Evolutionary conservation across 2,113 vertebrate genomes (phyloP).

Genomic region (Hemiscyllium ocellatum): DNA sequence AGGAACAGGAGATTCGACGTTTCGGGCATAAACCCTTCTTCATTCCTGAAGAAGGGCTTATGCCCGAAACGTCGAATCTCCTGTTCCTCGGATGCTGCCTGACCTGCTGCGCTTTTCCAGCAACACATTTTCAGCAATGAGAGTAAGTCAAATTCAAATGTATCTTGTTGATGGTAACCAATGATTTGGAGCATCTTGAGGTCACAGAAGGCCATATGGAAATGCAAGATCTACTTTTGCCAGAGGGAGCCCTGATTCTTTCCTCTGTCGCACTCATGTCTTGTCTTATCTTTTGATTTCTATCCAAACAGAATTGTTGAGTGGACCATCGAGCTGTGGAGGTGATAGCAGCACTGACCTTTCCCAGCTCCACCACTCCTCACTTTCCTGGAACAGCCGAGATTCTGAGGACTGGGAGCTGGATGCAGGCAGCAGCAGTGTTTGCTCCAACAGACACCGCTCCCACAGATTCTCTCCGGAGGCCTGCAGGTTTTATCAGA

Average conservation of each 20-base stretch:
- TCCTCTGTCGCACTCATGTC: not conserved
- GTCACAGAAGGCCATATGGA: not conserved
- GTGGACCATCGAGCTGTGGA: not conserved
- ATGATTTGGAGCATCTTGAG: not conserved
- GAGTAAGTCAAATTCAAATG: not conserved
- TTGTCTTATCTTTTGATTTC: not conserved
- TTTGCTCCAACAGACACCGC: conserved; percentile 2
- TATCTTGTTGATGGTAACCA: not conserved
- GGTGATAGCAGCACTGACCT: conserved; percentile 38
- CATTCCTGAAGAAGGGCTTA: no score
- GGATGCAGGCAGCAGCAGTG: not conserved
- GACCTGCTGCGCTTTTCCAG: no score
- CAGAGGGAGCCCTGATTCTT: not conserved
- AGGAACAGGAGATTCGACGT: no score
- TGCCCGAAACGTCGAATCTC: no score
- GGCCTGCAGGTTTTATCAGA: not conserved
- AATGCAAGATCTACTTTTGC: not conserved
- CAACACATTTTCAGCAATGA: no score
- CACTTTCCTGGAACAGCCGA: conserved; percentile 7
- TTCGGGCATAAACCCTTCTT: no score
- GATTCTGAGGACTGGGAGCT: not conserved
- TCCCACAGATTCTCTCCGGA: not conserved
- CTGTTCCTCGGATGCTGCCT: no score
- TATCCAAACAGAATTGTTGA: not conserved
- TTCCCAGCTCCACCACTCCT: conserved; percentile 42